phyloP scores from a whole-genome alignment of 30 jellyfish, hydroid and myxozoan genomes.

The Pelagia noctiluca region DNA sequence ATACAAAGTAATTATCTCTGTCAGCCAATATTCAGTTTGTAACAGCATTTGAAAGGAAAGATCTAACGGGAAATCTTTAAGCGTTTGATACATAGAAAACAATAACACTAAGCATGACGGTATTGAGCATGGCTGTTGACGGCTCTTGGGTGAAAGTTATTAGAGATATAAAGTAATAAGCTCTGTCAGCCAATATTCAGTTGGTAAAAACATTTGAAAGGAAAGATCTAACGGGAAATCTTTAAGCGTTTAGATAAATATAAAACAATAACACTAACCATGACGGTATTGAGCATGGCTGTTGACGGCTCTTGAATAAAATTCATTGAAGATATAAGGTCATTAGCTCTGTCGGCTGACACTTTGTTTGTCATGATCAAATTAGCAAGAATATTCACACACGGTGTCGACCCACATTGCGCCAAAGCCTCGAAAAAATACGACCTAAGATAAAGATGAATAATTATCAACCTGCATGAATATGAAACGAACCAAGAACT shows the following conservation, averaged over 20 bases:
- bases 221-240: background rate
- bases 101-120: too few relatives aligned
- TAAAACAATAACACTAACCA: conserved; percentile 21
- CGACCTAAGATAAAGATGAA: conserved; percentile 52
- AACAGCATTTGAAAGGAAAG: background rate
- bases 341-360: conserved; percentile 49
- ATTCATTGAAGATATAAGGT: conserved; percentile 72
- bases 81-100: background rate
- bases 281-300: conserved; percentile 60
- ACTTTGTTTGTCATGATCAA: conserved; percentile 33
- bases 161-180: background rate
- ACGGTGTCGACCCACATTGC: conserved; percentile 93
- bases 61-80: too few relatives aligned
- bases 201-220: background rate
- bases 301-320: conserved; percentile 93
- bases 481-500: too few relatives aligned
- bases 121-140: too few relatives aligned
- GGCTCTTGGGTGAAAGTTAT: too few relatives aligned
- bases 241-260: background rate
- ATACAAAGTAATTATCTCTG: background rate
- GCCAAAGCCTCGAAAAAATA: conserved; percentile 91
- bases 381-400: conserved; percentile 65
- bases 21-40: too few relatives aligned
- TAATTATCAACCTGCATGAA: too few relatives aligned
- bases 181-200: too few relatives aligned